Conservation (phyloP, 2,888 invertebrate species). For the Ecliptopera silaceata region DNA sequence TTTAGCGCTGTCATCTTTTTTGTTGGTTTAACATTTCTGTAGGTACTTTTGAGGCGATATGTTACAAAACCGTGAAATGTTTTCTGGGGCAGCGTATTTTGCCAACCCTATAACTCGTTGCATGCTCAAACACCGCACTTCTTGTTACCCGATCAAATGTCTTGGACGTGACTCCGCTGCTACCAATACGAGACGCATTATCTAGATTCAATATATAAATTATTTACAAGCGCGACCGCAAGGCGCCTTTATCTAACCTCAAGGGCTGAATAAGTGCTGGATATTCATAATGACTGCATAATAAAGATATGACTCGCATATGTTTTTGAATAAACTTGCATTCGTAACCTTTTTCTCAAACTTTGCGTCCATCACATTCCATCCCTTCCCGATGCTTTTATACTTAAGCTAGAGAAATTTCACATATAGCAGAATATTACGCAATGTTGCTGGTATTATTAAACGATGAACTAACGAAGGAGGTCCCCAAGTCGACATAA, state of each 20-base stretch:
- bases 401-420: no score
- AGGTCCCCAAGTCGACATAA: no score
- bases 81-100: neutral
- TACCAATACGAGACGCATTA: slow-evolving; percentile 68
- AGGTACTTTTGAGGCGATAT: no score
- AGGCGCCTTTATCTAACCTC: slow-evolving; percentile 57
- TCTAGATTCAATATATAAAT: slow-evolving; percentile 71
- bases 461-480: no score
- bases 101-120: slow-evolving; percentile 38
- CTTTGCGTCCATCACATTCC: neutral
- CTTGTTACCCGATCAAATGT: slow-evolving; percentile 77
- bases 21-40: no score
- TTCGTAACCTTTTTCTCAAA: neutral
- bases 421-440: no score
- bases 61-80: no score
- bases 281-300: slow-evolving; percentile 41
- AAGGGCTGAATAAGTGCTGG: slow-evolving; percentile 52
- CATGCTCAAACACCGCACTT: slow-evolving; percentile 66
- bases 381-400: no score
- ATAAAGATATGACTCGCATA: slow-evolving; percentile 24
- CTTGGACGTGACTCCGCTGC: slow-evolving; percentile 73
- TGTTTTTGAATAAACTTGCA: slow-evolving; percentile 1
- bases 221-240: slow-evolving; percentile 66
- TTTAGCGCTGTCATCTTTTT: no score
- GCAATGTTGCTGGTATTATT: no score